phyloP scores from a whole-genome alignment of 2,113 vertebrate genomes.

The Microcebus ravelobensis region DNA sequence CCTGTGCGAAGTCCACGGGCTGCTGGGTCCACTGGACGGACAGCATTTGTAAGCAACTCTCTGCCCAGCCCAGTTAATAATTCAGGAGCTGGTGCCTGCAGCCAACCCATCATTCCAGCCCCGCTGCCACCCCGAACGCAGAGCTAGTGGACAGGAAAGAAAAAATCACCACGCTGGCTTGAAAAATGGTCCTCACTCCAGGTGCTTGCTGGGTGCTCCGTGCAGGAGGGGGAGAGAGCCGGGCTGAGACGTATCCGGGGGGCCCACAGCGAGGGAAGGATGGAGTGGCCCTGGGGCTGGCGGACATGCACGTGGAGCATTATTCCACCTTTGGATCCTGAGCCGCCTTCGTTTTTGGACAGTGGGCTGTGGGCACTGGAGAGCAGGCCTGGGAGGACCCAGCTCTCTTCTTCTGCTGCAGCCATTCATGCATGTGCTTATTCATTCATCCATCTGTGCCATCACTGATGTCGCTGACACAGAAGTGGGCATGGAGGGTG shows the following conservation, averaged over 20 bases:
- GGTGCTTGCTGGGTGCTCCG: background rate
- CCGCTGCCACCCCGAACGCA: background rate
- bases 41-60: conserved; percentile 74
- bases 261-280: background rate
- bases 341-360: background rate
- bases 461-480: fast-evolving
- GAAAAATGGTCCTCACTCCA: background rate
- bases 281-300: no score
- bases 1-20: conserved; percentile 52
- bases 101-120: conserved; percentile 58
- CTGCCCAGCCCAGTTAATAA: conserved; percentile 78
- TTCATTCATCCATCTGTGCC: background rate
- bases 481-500: background rate
- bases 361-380: fast-evolving
- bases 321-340: background rate
- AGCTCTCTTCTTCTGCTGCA: background rate
- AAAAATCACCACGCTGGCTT: background rate
- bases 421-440: background rate
- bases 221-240: background rate
- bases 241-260: background rate
- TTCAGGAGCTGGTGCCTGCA: conserved; percentile 70
- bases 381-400: no score
- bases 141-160: background rate
- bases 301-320: fast-evolving
- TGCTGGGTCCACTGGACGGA: conserved; percentile 22